phyloP scores from a whole-genome alignment of 2,113 vertebrate genomes.

The Axis porcinus region DNA sequence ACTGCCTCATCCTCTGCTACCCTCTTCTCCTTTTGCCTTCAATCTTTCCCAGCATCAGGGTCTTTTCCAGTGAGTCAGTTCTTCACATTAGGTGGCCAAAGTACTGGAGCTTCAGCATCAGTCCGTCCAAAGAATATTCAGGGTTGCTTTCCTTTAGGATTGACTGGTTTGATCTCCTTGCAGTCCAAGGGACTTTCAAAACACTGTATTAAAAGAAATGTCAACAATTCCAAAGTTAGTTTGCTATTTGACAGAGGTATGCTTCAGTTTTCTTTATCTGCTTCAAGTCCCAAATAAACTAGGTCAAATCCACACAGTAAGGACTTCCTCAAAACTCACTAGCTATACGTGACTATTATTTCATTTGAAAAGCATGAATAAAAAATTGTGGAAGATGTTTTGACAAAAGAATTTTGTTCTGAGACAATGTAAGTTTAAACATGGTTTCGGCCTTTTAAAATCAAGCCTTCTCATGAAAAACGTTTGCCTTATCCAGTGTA shows the following conservation, averaged over 20 bases:
- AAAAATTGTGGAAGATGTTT: background rate
- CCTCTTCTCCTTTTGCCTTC: background rate
- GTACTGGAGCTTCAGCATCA: background rate
- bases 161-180: background rate
- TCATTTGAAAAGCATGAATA: background rate
- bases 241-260: background rate
- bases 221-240: background rate
- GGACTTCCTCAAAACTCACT: background rate
- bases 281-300: background rate
- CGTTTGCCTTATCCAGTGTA: background rate
- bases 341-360: background rate
- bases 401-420: background rate
- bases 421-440: background rate
- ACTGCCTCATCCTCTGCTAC: background rate
- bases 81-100: background rate
- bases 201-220: background rate
- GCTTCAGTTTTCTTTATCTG: background rate
- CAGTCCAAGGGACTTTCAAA: background rate
- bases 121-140: background rate
- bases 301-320: background rate
- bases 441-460: background rate
- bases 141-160: background rate
- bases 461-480: background rate
- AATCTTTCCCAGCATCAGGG: background rate
- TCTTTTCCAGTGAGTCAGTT: background rate